A percentile compares a stretch with the other conserved stretches of the same genome.
Conservation (phyloP, 2,797 vertebrate species). For the Manis pentadactyla region DNA sequence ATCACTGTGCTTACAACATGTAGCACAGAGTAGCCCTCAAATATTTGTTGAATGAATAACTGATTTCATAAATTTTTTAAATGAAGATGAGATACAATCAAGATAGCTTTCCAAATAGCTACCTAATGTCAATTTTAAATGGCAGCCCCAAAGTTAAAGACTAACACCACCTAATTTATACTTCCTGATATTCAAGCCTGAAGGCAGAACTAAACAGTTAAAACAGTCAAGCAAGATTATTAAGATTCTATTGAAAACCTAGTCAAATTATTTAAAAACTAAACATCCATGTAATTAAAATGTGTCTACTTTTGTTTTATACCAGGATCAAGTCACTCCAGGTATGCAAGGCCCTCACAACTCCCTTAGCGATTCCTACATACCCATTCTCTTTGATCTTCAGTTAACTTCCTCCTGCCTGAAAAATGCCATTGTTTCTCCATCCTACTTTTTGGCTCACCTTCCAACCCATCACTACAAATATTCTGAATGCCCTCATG, state of each 20-base stretch:
- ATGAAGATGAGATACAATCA: neutral
- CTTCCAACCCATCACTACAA: neutral
- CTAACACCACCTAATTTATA: neutral
- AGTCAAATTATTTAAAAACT: neutral
- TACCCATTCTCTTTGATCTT: neutral
- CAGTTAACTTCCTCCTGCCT: neutral
- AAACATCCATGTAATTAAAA: neutral
- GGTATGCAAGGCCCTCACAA: neutral
- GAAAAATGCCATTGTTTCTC: neutral
- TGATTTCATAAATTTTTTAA: slow-evolving; percentile 22
- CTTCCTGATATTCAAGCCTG: neutral
- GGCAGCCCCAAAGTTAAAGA: neutral
- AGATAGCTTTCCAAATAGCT: neutral
- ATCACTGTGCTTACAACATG: neutral
- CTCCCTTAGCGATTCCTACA: neutral
- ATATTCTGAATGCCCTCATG: neutral
- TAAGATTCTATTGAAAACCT: neutral
- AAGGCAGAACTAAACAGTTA: neutral
- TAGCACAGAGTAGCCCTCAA: neutral
- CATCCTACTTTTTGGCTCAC: neutral
- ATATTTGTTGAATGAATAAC: neutral
- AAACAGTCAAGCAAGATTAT: neutral
- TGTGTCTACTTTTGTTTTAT: neutral
- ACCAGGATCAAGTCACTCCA: neutral
- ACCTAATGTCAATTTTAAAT: neutral